A percentile compares a stretch with the other conserved stretches of the same genome.
Conservation (phyloP, 2,113 vertebrate species). For the Nothoprocta perdicaria region DNA sequence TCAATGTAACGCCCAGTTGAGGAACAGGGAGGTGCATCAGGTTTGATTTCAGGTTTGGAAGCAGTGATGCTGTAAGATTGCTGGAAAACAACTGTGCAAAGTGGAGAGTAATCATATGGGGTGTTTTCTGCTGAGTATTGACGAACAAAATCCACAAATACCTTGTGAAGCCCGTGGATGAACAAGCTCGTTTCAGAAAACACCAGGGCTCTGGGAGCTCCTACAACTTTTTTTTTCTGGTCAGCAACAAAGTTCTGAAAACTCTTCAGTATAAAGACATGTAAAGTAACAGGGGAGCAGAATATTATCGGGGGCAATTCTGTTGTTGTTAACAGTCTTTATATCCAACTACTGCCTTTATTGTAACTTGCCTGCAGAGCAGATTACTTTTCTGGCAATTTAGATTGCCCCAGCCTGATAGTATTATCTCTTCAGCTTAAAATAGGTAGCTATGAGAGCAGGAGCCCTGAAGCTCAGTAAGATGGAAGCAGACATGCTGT, state of each 20-base stretch:
- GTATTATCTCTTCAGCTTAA: neutral
- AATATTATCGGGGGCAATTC: neutral
- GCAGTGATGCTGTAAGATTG: neutral
- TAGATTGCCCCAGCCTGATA: neutral
- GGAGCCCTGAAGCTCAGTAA: neutral
- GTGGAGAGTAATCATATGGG: neutral
- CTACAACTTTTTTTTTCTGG: neutral
- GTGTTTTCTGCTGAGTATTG: neutral
- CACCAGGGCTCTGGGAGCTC: neutral
- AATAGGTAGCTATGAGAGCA: neutral
- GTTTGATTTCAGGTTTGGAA: neutral
- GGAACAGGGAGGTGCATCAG: accelerated
- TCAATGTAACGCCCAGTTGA: accelerated
- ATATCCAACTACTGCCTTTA: neutral
- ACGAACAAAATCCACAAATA: neutral
- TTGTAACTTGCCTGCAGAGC: neutral
- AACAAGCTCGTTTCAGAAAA: neutral
- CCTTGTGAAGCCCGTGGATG: neutral
- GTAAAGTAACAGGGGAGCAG: neutral
- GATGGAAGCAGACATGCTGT: neutral
- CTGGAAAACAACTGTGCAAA: neutral
- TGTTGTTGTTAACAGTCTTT: neutral
- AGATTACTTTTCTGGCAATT: neutral
- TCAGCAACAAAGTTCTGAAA: neutral
- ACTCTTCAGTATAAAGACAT: neutral